Evolutionary conservation across 2,888 invertebrate genomes (phyloP).

Genomic region (Meteorus colon): DNA sequence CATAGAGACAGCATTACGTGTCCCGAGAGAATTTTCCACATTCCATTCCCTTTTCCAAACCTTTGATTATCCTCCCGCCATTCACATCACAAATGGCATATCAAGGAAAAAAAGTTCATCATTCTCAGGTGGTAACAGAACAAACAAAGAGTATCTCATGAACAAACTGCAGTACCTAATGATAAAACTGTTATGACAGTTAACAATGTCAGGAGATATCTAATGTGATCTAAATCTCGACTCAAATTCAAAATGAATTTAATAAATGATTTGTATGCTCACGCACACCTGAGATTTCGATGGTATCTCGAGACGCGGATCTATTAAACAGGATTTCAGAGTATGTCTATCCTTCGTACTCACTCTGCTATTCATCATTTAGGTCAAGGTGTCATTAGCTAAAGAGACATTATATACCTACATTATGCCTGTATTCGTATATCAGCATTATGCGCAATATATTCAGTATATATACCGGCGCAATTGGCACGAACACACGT

Average conservation of each 20-base stretch:
- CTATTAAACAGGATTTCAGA: slow-evolving; percentile 43
- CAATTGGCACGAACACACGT: background rate
- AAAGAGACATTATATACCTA: slow-evolving; percentile 64
- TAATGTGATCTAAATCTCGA: slow-evolving; percentile 1
- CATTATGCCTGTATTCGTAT: slow-evolving; percentile 69
- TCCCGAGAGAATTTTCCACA: slow-evolving; percentile 36
- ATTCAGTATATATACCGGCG: background rate
- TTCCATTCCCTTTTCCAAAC: slow-evolving; percentile 13
- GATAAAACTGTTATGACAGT: background rate
- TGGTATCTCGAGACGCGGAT: slow-evolving; percentile 39
- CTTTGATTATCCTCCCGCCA: background rate
- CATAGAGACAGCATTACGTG: slow-evolving; percentile 23
- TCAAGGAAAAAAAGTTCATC: background rate
- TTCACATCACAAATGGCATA: background rate
- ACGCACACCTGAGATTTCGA: slow-evolving; percentile 12
- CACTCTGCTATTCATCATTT: slow-evolving; percentile 61
- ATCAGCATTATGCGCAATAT: slow-evolving; percentile 38
- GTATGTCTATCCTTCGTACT: background rate
- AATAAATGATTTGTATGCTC: slow-evolving; percentile 17
- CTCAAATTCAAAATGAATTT: background rate
- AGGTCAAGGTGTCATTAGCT: slow-evolving; percentile 70
- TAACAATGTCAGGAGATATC: background rate
- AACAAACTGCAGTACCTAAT: background rate
- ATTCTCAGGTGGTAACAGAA: background rate
- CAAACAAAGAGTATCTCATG: background rate